These are phyloP conservation scores for Buathra laborator DNA, from an alignment of 2,888 invertebrate species.

Conservation along the genomic window DNA sequence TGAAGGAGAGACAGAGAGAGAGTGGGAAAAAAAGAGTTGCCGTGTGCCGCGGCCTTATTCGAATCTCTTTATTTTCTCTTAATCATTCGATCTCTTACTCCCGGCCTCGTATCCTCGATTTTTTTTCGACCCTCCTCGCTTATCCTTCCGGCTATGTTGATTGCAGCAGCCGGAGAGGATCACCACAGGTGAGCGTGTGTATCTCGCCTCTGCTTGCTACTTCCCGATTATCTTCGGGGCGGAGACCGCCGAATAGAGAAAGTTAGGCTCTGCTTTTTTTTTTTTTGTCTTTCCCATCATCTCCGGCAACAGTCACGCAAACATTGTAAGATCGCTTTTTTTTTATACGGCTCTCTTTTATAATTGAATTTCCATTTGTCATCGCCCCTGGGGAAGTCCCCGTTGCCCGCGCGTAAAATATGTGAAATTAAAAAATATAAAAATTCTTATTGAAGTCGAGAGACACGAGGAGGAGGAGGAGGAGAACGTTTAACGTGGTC, in stretches of 20 bases:
- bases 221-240: constrained; percentile 39
- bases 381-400: background rate
- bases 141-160: constrained; percentile 21
- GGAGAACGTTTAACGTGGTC: background rate
- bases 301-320: constrained; percentile 18
- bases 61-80: constrained; percentile 50
- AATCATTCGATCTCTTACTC: constrained; percentile 47
- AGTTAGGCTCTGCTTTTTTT: constrained; percentile 32
- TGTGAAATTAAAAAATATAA: too few species aligned
- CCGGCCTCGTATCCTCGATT: constrained; percentile 41
- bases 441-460: background rate
- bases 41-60: constrained; percentile 27
- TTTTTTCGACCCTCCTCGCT: constrained; percentile 33
- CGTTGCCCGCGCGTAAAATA: background rate
- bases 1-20: background rate
- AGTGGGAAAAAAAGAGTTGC: constrained; percentile 4
- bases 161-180: constrained; percentile 15
- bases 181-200: background rate
- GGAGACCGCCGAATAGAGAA: constrained; percentile 40
- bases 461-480: background rate
- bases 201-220: background rate
- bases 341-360: constrained; percentile 21
- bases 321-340: constrained; percentile 24
- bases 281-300: constrained; percentile 37
- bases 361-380: constrained; percentile 9